Base-by-base conservation (phyloP, 1,140 invertebrate genomes). In the Cyphomyrmex costatus region DNA sequence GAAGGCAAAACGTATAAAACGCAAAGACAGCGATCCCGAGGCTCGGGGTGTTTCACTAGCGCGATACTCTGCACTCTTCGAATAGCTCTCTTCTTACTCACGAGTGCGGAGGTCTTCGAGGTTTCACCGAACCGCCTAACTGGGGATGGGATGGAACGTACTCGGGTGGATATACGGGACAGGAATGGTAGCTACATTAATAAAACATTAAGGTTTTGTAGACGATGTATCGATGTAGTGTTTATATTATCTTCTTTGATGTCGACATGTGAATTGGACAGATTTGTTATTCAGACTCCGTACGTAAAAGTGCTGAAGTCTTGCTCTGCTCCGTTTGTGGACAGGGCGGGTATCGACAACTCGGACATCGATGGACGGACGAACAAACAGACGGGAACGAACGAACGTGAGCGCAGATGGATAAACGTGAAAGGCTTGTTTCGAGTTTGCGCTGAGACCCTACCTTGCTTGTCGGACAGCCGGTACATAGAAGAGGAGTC, bases 161-260 rank as follows among this genome's bases (percentile, higher is more conserved):
- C 66, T 66, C 14, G 58, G 58, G 80, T 68, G 56, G 63, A 88
- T 88, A 88, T 88, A 90, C 88, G 84, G 89, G 87, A 87, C 84
- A 85, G 65, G 90, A 89, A 91, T 90, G 91, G 89, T 93, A 92
- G 86, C 89, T 92, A 90, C 94, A 95, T 95, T 95, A 95, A 95
- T 95, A 95, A 95, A 95, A 95, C 95, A 95, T 95, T 94, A 95
- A 94, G 95, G 94, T 95, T 95, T 95, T 95, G 94, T 93, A 92
- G 94, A 94, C 92, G 93, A 95, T 95, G 93, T 95, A 95, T 95
- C 95, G 94, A 95, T 95, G 94, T 95, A 95, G 95, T 94, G 95
- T 95, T 95, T 95, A 95, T 95, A 95, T 95, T 95, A 95, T 95
- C 95, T 95, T 95, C 95, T 95, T 95, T 95, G 94, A 95, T 95